Evolutionary conservation across 2,797 vertebrate genomes (phyloP), one percentile per base, ranked within the genome.

Genomic region (Sebastes oblongus): DNA sequence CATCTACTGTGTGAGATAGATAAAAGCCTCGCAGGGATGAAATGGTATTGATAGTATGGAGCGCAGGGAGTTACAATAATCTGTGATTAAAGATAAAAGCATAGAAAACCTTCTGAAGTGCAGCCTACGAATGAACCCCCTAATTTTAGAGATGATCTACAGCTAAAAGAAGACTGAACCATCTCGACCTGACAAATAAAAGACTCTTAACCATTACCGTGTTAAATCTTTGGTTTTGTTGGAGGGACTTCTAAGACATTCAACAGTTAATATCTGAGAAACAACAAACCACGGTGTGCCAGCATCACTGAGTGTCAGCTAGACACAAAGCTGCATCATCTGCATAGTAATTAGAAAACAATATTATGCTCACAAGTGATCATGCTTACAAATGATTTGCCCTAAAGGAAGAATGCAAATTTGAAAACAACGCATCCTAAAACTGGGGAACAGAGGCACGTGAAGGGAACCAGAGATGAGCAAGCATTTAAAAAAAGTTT

Each of bases 331-430:
- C 39, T 2, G 73, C 46, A 29, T 84, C 76, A n/a, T 91, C 86
- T 73, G 86, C 81, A 87, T 85, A 83, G 58, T 77, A 84, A 83
- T 86, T 67, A 78, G 27, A 65, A 65, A 30, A 27, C 52, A 65
- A 72, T 85, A 67, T 86, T 36, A 78, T 60, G 34, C 77, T 75
- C 24, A 52, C 42, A 77, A 82, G 69, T 72, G 52, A 55, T 79
- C 68, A 34, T 42, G 69, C 68, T 72, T 50, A 60, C 72, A 84
- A 86, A 82, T 72, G 3, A 77, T 46, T 3, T 68, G 20, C 70
- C 72, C 81, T 50, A 14, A 73, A 83, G 75, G 24, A 72, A 62
- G 32, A 75, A 79, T 78, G 46, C 54, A 73, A 83, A 78, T 81
- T 81, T 32, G 36, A 66, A 84, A 73, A 83, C 52, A 73, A 71